phyloP scores from a whole-genome alignment of 2,888 invertebrate species.

The Punctoribates punctum region DNA sequence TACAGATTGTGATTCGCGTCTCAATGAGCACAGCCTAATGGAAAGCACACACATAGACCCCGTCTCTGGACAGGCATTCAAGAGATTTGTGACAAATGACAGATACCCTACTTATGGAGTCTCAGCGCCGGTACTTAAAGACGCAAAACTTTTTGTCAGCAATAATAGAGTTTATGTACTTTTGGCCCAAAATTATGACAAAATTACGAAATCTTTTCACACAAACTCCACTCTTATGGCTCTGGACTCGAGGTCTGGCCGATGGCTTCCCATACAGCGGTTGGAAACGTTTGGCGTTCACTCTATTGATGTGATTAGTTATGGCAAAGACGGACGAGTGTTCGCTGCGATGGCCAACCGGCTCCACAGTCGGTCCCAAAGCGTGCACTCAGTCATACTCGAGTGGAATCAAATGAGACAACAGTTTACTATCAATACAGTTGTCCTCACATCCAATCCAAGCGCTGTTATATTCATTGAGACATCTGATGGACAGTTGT shows the following conservation, averaged over 20 bases:
- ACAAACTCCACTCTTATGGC: slow-evolving; percentile 12
- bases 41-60: neutral
- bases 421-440: neutral
- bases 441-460: slow-evolving; percentile 18
- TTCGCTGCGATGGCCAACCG: slow-evolving; percentile 36
- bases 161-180: slow-evolving; percentile 18
- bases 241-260: neutral
- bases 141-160: slow-evolving; percentile 32
- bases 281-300: slow-evolving; percentile 27
- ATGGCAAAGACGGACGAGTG: slow-evolving; percentile 19
- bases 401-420: neutral
- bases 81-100: neutral
- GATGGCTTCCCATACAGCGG: neutral
- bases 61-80: neutral
- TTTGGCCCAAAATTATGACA: slow-evolving; percentile 18
- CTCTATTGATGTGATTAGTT: slow-evolving; percentile 22
- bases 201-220: neutral
- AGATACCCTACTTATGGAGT: slow-evolving; percentile 4
- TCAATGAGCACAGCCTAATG: neutral
- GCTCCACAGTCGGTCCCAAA: neutral
- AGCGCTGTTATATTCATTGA: slow-evolving; percentile 29
- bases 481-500: slow-evolving; percentile 3
- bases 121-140: neutral
- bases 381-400: neutral
- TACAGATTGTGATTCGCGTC: neutral